Evolutionary conservation across 2,113 vertebrate genomes (phyloP).

Genomic region (mouse (Mus musculus)): GRCm39 chr14:52527001-52527500

Average conservation of each 20-base stretch:
- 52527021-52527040: not conserved
- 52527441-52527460: not conserved
- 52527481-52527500: not conserved
- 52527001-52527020: constrained; percentile 23
- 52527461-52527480: not conserved
- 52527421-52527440: not conserved
- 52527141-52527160: not conserved
- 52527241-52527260: not conserved
- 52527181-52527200: constrained; percentile 50
- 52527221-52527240: no score
- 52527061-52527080: not conserved
- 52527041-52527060: not conserved
- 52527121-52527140: constrained; percentile 33
- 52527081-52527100: constrained; percentile 32
- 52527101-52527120: not conserved
- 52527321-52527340: not conserved
- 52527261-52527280: not conserved
- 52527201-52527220: not conserved
- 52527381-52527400: not conserved
- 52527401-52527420: not conserved
- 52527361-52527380: not conserved
- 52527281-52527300: constrained; percentile 14
- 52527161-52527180: constrained; percentile 49
- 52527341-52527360: not conserved
- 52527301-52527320: not conserved